Evolutionary conservation across 2,113 vertebrate species (phyloP).

Genomic region (Cephalopholis sonnerati): DNA sequence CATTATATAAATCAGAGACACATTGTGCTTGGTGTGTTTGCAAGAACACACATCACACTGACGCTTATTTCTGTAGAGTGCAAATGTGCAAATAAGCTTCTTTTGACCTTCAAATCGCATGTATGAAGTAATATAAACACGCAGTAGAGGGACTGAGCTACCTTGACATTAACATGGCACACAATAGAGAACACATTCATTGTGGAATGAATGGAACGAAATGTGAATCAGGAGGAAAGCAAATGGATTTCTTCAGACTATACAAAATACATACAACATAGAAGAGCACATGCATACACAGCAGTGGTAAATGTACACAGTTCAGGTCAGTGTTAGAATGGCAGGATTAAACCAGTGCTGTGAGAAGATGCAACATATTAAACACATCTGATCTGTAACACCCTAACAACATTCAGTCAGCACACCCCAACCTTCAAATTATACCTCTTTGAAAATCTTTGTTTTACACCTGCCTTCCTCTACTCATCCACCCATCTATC

Average conservation of each 20-base stretch:
- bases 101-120: neutral
- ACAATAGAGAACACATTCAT: neutral
- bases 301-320: neutral
- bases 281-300: neutral
- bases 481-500: neutral
- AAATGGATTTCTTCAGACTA: neutral
- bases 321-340: neutral
- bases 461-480: slow-evolving; percentile 5
- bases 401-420: neutral
- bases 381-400: no score
- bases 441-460: slow-evolving; percentile 24
- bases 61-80: neutral
- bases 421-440: slow-evolving; percentile 26
- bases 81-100: neutral
- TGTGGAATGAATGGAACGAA: neutral
- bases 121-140: neutral
- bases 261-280: neutral
- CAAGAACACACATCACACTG: neutral
- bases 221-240: neutral
- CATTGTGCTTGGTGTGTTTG: neutral
- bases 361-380: no score
- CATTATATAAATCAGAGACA: neutral
- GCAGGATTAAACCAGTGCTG: neutral
- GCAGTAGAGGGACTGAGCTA: neutral
- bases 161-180: neutral